Percentiles rank a stretch among this genome's conserved stretches.
Conservation (phyloP, 2,797 vertebrate species). For the Glossophaga mutica region DNA sequence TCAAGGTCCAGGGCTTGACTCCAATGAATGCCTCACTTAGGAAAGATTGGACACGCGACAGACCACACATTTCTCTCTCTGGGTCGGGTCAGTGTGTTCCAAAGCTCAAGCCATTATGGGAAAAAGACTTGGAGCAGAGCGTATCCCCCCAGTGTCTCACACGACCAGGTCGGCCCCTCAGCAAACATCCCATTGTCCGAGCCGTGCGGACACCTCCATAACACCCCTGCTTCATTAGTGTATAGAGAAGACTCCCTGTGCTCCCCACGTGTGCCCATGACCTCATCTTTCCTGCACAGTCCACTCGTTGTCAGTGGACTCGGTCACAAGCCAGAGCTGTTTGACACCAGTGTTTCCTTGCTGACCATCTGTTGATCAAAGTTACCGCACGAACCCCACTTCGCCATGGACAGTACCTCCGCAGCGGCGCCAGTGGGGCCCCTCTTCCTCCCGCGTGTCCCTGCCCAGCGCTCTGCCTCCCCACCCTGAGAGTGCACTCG, state of each 20-base stretch:
- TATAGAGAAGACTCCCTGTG: not conserved
- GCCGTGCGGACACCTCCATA: not conserved
- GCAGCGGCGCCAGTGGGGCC: conserved; percentile 61
- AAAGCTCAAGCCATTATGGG: conserved; percentile 29
- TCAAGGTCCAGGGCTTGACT: not conserved
- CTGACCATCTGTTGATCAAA: conserved; percentile 40
- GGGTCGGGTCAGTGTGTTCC: not conserved
- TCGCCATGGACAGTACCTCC: conserved; percentile 69
- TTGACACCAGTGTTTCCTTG: not conserved
- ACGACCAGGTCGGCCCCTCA: not conserved
- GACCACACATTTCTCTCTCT: conserved; percentile 43
- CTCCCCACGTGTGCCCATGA: not conserved
- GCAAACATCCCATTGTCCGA: not conserved
- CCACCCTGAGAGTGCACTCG: conserved; percentile 80
- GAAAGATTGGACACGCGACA: not conserved
- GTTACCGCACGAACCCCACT: not conserved
- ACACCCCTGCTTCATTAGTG: accelerated
- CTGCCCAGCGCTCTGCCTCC: conserved; percentile 80
- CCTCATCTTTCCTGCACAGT: not conserved
- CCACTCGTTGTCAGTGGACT: not conserved
- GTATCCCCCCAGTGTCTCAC: not conserved
- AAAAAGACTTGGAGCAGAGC: conserved; percentile 27
- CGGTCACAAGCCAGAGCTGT: not conserved
- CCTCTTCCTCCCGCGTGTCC: conserved; percentile 75
- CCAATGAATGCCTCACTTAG: conserved; percentile 4